A percentile compares a stretch with the other conserved stretches of the same genome.
phyloP scores from a whole-genome alignment of 1,140 invertebrate genomes.

The Amyelois transitella region DNA sequence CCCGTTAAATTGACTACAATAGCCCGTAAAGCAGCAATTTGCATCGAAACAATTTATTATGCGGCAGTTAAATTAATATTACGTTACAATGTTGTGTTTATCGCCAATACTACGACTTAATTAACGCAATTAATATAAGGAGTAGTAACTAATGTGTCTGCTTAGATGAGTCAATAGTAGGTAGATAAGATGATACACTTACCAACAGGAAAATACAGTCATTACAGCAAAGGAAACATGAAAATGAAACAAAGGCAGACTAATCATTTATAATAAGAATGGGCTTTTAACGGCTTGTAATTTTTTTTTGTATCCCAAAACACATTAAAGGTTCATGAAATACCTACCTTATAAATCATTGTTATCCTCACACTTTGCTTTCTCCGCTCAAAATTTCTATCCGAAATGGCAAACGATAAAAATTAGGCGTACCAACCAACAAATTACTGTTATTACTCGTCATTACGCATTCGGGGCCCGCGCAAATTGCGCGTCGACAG shows the following conservation, averaged over 20 bases:
- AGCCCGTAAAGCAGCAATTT: not conserved
- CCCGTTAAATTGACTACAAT: not conserved
- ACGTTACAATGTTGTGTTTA: not conserved
- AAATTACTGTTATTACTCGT: not conserved
- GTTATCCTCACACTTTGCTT: not conserved
- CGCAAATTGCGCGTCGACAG: slow-evolving; percentile 8
- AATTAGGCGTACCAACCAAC: not conserved
- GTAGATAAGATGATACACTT: not conserved
- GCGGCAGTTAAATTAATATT: not conserved
- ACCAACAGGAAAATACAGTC: no score
- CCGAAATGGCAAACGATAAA: not conserved
- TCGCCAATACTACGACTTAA: not conserved
- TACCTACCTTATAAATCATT: no score
- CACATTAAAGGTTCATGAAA: no score
- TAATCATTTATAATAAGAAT: no score
- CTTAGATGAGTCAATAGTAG: not conserved
- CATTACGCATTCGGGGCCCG: slow-evolving; percentile 4
- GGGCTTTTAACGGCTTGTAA: no score
- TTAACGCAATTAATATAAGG: not conserved
- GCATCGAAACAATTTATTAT: not conserved
- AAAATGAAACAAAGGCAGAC: no score
- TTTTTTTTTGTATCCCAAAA: no score
- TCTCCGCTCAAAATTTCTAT: not conserved
- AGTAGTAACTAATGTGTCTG: not conserved
- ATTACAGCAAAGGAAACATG: no score